Conservation (phyloP, 2,797 vertebrate species). For the Bucorvus abyssinicus region DNA sequence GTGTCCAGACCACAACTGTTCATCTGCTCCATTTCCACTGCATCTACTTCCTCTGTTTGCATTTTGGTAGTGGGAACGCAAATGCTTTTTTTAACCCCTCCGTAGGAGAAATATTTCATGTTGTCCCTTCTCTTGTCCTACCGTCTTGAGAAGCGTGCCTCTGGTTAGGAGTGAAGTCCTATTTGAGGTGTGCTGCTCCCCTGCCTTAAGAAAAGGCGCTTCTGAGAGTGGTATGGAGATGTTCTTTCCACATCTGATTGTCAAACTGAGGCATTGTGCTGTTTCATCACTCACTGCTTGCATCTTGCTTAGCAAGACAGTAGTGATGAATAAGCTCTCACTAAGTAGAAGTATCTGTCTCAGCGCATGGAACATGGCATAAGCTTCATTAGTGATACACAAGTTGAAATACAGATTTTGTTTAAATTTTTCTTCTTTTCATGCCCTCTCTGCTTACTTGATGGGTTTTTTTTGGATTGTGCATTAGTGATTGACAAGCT, state of each 20-base stretch:
- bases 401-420: background rate
- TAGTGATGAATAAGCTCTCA: background rate
- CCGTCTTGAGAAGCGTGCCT: background rate
- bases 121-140: background rate
- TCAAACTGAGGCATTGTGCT: background rate
- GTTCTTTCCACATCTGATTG: background rate
- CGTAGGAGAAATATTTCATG: background rate
- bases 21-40: background rate
- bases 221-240: background rate
- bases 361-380: background rate
- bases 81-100: background rate
- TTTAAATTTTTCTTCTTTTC: background rate
- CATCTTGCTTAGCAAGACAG: background rate
- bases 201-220: background rate
- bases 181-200: background rate
- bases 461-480: background rate
- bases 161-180: background rate
- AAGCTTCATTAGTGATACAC: background rate
- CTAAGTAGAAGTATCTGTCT: background rate
- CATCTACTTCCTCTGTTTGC: background rate
- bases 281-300: background rate
- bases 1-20: background rate
- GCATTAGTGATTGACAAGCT: background rate
- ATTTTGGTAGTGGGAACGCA: background rate
- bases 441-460: background rate